A percentile compares a stretch with the other conserved stretches of the same genome.
phyloP scores from a whole-genome alignment of 2,797 vertebrate species.

The Erithacus rubecula region DNA sequence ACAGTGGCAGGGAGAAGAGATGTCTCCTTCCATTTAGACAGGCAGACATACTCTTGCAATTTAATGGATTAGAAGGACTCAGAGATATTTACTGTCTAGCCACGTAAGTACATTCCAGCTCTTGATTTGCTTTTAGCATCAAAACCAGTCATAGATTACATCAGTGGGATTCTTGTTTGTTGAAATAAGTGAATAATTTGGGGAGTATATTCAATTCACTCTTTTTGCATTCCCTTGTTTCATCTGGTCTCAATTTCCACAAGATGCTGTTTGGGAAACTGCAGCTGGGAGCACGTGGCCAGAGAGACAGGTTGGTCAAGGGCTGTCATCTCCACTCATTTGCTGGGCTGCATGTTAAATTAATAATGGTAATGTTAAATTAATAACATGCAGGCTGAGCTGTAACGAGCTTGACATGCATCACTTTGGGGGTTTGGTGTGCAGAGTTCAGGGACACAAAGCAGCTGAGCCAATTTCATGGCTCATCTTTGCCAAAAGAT shows the following conservation, averaged over 20 bases:
- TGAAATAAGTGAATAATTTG: conserved; percentile 59
- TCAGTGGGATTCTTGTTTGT: conserved; percentile 49
- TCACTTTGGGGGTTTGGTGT: not conserved
- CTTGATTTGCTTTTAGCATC: conserved; percentile 66
- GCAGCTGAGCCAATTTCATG: not conserved
- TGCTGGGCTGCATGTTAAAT: conserved; percentile 1
- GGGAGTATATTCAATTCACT: conserved; percentile 15
- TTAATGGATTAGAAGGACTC: conserved; percentile 59
- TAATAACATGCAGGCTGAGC: not conserved
- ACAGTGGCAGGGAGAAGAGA: conserved; percentile 46
- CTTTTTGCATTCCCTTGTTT: conserved; percentile 32
- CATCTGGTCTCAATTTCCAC: conserved; percentile 37
- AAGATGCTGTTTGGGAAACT: not conserved
- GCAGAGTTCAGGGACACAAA: not conserved
- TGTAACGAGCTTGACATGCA: not conserved
- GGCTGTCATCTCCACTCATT: conserved; percentile 2
- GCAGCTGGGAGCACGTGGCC: conserved; percentile 17
- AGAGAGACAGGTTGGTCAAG: conserved; percentile 10
- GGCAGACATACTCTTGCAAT: conserved; percentile 45
- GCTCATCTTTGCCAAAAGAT: not conserved
- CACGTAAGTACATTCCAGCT: conserved; percentile 63
- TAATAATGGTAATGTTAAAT: conserved; percentile 6
- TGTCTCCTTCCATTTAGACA: conserved; percentile 61
- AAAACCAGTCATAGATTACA: conserved; percentile 51
- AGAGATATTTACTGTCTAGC: conserved; percentile 64